phyloP scores from a whole-genome alignment of 2,888 invertebrate species.

The Melanostoma scalare region DNA sequence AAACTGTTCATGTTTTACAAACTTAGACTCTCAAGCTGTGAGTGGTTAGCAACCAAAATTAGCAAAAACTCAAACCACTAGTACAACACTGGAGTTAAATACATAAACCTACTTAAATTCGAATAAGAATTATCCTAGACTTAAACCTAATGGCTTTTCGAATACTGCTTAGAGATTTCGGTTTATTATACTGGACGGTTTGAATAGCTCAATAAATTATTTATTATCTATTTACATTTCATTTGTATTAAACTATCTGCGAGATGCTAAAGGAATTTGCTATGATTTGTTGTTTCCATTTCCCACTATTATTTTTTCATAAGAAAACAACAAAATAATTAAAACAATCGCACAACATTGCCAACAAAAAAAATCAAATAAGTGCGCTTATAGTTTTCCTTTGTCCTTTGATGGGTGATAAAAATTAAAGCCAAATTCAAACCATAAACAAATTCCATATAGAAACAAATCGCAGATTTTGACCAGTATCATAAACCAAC shows the following conservation, averaged over 20 bases:
- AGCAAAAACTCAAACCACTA: slow-evolving; percentile 64
- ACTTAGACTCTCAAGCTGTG: slow-evolving; percentile 36
- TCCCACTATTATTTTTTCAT: neutral
- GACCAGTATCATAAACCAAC: slow-evolving; percentile 81
- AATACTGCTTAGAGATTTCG: slow-evolving; percentile 83
- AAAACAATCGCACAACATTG: slow-evolving; percentile 2
- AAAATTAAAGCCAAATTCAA: slow-evolving; percentile 2
- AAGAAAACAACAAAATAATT: neutral
- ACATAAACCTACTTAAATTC: slow-evolving; percentile 73
- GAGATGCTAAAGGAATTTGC: slow-evolving; percentile 53
- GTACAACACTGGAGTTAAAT: slow-evolving; percentile 62
- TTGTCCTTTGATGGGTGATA: neutral
- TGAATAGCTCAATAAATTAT: slow-evolving; percentile 59
- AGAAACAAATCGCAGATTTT: slow-evolving; percentile 61
- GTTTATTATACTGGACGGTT: slow-evolving; percentile 81
- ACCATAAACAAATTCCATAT: slow-evolving; percentile 29
- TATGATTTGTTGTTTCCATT: slow-evolving; percentile 2
- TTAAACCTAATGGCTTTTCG: slow-evolving; percentile 82
- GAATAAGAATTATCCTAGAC: slow-evolving; percentile 76
- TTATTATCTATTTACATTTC: slow-evolving; percentile 62
- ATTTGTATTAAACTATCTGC: slow-evolving; percentile 44
- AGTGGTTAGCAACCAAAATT: neutral
- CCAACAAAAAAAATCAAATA: slow-evolving; percentile 9
- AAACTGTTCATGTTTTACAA: slow-evolving; percentile 10
- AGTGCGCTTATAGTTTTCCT: neutral